Percentiles rank a stretch among this genome's conserved stretches.
Conservation (phyloP, 1,140 invertebrate species). For the Cepaea nemoralis region DNA sequence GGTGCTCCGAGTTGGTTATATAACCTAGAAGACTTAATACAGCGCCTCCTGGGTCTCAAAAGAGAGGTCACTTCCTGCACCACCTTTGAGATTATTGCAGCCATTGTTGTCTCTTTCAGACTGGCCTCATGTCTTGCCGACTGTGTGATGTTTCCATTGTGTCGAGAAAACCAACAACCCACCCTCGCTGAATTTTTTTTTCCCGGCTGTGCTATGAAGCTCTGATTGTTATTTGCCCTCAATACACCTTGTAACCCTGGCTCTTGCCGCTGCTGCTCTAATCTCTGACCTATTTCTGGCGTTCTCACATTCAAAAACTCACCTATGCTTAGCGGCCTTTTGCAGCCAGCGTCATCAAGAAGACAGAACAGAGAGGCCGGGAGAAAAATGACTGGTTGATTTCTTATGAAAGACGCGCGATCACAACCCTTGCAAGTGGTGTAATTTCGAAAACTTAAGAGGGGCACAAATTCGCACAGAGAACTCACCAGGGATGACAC, state of each 20-base stretch:
- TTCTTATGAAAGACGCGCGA: not conserved
- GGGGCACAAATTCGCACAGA: not conserved
- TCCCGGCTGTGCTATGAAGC: not conserved
- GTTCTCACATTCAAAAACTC: not conserved
- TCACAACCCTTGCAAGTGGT: not conserved
- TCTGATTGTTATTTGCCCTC: not conserved
- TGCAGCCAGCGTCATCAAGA: not conserved
- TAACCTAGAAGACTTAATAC: not conserved
- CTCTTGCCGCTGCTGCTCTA: not conserved
- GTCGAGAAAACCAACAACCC: not conserved
- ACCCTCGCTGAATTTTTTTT: not conserved
- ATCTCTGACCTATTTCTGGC: not conserved
- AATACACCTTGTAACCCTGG: not conserved
- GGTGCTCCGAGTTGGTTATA: not conserved
- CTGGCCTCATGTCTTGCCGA: not conserved
- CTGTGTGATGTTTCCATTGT: not conserved
- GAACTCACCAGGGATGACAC: not conserved
- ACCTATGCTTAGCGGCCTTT: not conserved
- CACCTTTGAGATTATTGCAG: not conserved
- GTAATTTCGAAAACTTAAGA: not conserved
- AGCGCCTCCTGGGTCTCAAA: not conserved
- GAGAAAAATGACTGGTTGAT: not conserved
- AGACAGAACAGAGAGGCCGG: not conserved
- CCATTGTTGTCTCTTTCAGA: not conserved
- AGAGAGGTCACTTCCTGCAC: conserved; percentile 25